These are phyloP conservation scores for Amitus sp. DNA, from an alignment of 2,888 invertebrate genomes.

Conservation along the genomic window DNA sequence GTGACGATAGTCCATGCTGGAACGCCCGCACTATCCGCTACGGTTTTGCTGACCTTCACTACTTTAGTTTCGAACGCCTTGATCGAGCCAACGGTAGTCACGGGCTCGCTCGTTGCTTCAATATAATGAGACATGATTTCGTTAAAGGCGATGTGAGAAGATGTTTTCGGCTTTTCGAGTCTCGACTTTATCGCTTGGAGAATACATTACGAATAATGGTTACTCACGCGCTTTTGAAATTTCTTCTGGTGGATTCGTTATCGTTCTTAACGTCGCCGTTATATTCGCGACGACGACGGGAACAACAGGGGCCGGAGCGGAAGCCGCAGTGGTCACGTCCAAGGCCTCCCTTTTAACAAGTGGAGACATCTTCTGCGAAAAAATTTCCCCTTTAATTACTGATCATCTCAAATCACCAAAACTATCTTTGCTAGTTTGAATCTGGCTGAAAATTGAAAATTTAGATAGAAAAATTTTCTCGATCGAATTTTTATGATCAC, in stretches of 20 bases:
- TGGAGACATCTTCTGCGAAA: constrained; percentile 52
- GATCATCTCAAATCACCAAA: background rate
- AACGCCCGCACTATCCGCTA: constrained; percentile 80
- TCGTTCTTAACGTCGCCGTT: constrained; percentile 41
- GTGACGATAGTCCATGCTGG: constrained; percentile 88
- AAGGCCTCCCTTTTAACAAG: constrained; percentile 44
- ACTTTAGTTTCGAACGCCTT: constrained; percentile 59
- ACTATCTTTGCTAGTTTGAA: background rate
- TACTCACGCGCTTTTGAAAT: constrained; percentile 45
- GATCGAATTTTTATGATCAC: too few relatives aligned
- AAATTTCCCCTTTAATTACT: background rate
- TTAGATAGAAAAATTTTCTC: too few relatives aligned
- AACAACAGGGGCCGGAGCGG: constrained; percentile 16
- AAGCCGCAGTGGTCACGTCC: constrained; percentile 32
- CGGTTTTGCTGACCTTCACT: constrained; percentile 70
- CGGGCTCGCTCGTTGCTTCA: background rate
- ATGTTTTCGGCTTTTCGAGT: too few relatives aligned
- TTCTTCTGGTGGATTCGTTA: constrained; percentile 39
- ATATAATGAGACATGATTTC: background rate
- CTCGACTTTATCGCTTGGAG: background rate
- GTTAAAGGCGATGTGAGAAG: too few relatives aligned
- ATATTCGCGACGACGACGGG: constrained; percentile 21
- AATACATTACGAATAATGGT: background rate
- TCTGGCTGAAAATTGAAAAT: too few relatives aligned
- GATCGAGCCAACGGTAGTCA: constrained; percentile 44